Evolutionary conservation across 2,888 invertebrate species (phyloP).

Genomic region (Merodon equestris): DNA sequence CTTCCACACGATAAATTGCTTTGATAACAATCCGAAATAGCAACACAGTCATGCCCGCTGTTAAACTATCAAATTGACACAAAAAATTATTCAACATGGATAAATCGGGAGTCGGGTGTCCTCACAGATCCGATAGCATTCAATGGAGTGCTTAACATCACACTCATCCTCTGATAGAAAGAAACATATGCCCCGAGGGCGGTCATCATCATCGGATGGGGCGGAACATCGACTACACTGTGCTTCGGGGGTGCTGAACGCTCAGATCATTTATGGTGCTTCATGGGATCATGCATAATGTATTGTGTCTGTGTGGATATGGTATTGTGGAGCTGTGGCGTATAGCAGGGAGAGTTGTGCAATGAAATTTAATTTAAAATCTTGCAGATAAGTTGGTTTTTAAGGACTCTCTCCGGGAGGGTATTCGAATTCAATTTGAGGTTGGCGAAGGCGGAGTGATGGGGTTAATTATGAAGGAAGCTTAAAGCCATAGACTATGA

Average conservation of each 20-base stretch:
- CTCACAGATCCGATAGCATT: not conserved
- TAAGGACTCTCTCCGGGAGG: too few relatives aligned
- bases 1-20: slow-evolving; percentile 29
- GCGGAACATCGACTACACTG: slow-evolving; percentile 1
- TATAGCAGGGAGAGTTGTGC: not conserved
- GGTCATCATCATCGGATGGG: slow-evolving; percentile 4
- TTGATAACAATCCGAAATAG: slow-evolving; percentile 30
- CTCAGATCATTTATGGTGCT: slow-evolving; percentile 3
- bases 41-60: slow-evolving; percentile 6
- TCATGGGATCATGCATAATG: not conserved
- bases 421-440: too few relatives aligned
- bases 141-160: slow-evolving; percentile 43
- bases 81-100: slow-evolving; percentile 14
- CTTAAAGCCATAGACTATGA: too few relatives aligned
- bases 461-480: too few relatives aligned
- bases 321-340: not conserved
- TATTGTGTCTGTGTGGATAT: not conserved
- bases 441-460: too few relatives aligned
- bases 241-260: slow-evolving; percentile 6
- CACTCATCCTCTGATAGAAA: slow-evolving; percentile 26
- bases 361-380: slow-evolving; percentile 1
- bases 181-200: slow-evolving; percentile 31
- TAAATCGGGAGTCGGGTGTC: slow-evolving; percentile 19
- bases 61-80: slow-evolving; percentile 39
- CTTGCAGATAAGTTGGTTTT: not conserved